These are phyloP conservation scores for Tylochromis polylepis DNA, from an alignment of 2,113 vertebrate genomes.

Conservation along the genomic window DNA sequence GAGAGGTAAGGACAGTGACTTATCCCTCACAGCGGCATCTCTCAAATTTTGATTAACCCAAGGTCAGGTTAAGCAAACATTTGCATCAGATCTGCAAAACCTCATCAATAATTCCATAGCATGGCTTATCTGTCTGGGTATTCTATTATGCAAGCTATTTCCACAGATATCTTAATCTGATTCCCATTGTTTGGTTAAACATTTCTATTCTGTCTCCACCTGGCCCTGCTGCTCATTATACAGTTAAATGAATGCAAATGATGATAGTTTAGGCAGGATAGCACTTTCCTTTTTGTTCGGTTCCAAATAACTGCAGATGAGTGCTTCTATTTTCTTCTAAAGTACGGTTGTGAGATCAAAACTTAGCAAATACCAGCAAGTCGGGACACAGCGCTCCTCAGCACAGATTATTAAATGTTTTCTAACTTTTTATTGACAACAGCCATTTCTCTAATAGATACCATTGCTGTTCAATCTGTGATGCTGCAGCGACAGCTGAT, in stretches of 20 bases:
- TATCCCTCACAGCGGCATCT: constrained; percentile 3
- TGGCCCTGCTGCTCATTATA: constrained; percentile 27
- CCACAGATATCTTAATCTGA: constrained; percentile 46
- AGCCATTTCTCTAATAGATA: not conserved
- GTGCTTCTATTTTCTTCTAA: not conserved
- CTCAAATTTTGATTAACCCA: constrained; percentile 53
- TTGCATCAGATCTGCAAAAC: constrained; percentile 32
- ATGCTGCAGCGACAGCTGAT: not conserved
- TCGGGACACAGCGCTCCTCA: not conserved
- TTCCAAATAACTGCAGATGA: not conserved
- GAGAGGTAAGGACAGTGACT: not conserved
- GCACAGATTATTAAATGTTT: not conserved
- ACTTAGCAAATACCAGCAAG: not conserved
- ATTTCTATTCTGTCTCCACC: constrained; percentile 4
- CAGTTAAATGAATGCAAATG: constrained; percentile 50
- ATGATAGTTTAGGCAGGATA: not conserved
- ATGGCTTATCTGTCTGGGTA: constrained; percentile 34
- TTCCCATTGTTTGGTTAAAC: constrained; percentile 46
- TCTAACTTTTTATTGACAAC: not conserved
- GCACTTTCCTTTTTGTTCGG: not conserved
- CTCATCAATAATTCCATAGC: constrained; percentile 52
- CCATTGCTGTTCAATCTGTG: not conserved
- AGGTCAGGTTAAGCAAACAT: constrained; percentile 61
- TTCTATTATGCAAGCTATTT: constrained; percentile 46
- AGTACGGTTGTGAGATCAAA: not conserved